These are phyloP conservation scores for Rhingia campestris DNA, from an alignment of 2,888 invertebrate genomes.

Conservation along the genomic window DNA sequence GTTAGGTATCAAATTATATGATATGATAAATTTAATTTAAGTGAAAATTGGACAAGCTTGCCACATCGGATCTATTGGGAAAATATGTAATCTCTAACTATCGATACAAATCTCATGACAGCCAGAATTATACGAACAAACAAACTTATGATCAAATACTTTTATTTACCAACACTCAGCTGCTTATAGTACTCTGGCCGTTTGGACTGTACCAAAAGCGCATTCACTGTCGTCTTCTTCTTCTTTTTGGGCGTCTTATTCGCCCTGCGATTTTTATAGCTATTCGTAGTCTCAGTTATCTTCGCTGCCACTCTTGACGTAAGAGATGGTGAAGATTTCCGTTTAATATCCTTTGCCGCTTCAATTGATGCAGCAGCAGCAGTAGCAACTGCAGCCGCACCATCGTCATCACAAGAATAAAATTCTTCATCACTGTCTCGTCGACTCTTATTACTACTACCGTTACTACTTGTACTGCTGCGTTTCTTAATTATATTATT, in stretches of 20 bases:
- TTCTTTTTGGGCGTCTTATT: slow-evolving; percentile 77
- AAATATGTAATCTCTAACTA: too few relatives aligned
- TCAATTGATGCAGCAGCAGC: slow-evolving; percentile 4
- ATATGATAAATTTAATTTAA: too few relatives aligned
- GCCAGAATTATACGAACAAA: too few relatives aligned
- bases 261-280: slow-evolving; percentile 79
- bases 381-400: not conserved
- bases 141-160: slow-evolving; percentile 1
- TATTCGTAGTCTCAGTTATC: slow-evolving; percentile 80
- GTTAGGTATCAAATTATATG: too few relatives aligned
- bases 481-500: slow-evolving; percentile 71
- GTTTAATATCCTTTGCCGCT: slow-evolving; percentile 40
- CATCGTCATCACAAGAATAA: slow-evolving; percentile 68
- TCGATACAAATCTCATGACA: too few relatives aligned
- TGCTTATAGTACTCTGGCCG: slow-evolving; percentile 79
- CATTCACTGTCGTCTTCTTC: slow-evolving; percentile 75
- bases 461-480: slow-evolving; percentile 55
- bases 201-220: slow-evolving; percentile 70
- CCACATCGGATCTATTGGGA: too few relatives aligned
- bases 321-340: slow-evolving; percentile 79
- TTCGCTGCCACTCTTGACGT: slow-evolving; percentile 81
- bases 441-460: slow-evolving; percentile 53
- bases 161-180: slow-evolving; percentile 80
- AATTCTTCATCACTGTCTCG: slow-evolving; percentile 65
- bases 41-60: too few relatives aligned